Evolutionary conservation across 2,797 vertebrate genomes (phyloP), one percentile per base, ranked within the genome.

Genomic region (Coregonus suidteri): DNA sequence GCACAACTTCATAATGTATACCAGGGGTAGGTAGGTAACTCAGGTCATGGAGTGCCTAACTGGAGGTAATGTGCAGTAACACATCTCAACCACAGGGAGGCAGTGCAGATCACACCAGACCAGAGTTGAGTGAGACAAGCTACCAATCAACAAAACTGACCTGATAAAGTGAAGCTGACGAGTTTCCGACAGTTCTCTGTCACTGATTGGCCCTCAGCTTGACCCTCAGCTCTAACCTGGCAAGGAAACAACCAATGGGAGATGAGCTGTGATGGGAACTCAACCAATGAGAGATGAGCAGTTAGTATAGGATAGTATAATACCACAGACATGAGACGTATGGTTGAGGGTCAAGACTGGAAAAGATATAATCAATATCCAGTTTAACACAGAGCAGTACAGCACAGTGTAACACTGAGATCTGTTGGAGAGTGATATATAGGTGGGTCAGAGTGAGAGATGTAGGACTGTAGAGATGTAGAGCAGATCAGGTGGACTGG

Each of bases 131-230:
- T 20, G 20, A 3, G 16, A 25, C 76, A 35, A 18, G 16, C 56
- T 16, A 9, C 34, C 6, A 59, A 52, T 34, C 56, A 59, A 7
- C 31, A 25, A 64, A 67, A 6, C 20, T 25, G 7, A 98, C 97
- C 97, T 92, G 97, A 97, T 15, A 99, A 84, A 0, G 96, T 97
- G 89, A 99, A 98, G 94, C 96, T 98, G 88, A 98, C 95, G 4
- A 98, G 93, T 86, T 96, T 98, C 74, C 95, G 93, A 81, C 93
- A 95, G 75, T 95, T 95, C 71, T 97, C 96, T 2, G 86, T 89
- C 78, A 93, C 95, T 1, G 95, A 94, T 88, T 95, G 95, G 84
- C 95, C 95, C 59, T 95, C 96, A 71, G 89, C 93, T 1, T 88
- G 91, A 31, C 96, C 96, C 85, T 96, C 96, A 35, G 81, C 81